Percentiles rank a stretch among this genome's conserved stretches.
These are phyloP conservation scores for Pterocles orientalis DNA, from an alignment of 2,113 vertebrate genomes.

Conservation along the genomic window DNA sequence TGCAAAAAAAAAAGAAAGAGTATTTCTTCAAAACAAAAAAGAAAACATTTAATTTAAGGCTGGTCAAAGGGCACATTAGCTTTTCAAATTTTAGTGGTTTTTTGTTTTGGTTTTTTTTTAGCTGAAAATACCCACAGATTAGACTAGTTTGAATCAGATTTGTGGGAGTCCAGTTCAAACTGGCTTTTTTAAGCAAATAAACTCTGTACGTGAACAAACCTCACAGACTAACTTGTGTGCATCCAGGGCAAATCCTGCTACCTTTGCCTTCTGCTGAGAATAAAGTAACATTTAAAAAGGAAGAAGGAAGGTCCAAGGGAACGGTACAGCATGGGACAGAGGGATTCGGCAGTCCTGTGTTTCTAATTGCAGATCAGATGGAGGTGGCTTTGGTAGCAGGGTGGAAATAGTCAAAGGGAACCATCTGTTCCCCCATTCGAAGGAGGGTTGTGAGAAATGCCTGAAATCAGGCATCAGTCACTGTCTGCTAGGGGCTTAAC, in stretches of 20 bases:
- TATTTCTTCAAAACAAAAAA: neutral
- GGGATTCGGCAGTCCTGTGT: neutral
- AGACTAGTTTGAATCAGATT: neutral
- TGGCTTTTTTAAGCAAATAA: neutral
- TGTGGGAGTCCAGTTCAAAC: neutral
- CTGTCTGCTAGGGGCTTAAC: neutral
- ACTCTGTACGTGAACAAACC: neutral
- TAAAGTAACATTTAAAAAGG: neutral
- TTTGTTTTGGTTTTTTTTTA: no score
- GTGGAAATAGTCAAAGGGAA: neutral
- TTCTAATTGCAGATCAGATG: conserved; percentile 17
- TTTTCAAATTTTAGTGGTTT: neutral
- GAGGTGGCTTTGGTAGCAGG: neutral
- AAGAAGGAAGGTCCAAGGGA: neutral
- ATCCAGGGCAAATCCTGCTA: neutral
- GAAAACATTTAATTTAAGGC: neutral
- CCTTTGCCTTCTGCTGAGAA: neutral
- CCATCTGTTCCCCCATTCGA: conserved; percentile 11
- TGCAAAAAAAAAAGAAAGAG: neutral
- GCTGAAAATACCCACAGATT: neutral
- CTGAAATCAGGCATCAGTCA: conserved; percentile 11
- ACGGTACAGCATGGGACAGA: neutral
- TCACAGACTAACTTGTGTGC: neutral
- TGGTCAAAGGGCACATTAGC: neutral
- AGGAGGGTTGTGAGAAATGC: neutral